These are phyloP conservation scores for Leptinotarsa peninsularis DNA, from an alignment of 2,888 invertebrate species.

Conservation along the genomic window DNA sequence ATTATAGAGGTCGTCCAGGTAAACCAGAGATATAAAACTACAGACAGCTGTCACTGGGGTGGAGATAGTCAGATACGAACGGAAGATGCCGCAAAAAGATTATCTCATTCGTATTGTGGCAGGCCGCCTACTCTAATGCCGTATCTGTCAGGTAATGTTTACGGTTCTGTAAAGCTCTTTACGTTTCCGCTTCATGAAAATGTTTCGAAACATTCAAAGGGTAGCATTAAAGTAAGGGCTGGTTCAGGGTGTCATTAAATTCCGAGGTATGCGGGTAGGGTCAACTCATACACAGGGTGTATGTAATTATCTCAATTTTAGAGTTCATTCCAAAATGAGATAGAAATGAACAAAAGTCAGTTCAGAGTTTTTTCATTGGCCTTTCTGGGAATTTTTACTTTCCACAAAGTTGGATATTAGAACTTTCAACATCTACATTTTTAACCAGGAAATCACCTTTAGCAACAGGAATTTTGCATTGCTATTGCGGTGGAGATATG, in stretches of 20 bases:
- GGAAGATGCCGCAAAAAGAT: conserved; percentile 14
- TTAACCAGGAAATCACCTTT: too few relatives aligned
- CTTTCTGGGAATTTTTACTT: too few relatives aligned
- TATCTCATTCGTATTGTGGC: not conserved
- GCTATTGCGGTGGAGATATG: too few relatives aligned
- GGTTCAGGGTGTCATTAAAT: not conserved
- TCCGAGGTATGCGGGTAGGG: not conserved
- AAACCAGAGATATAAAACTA: not conserved
- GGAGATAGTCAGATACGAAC: conserved; percentile 5
- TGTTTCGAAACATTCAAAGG: not conserved
- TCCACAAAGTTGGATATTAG: too few relatives aligned
- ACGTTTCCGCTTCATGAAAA: not conserved
- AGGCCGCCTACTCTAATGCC: conserved; percentile 5
- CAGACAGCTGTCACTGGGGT: conserved; percentile 1
- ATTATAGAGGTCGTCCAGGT: not conserved
- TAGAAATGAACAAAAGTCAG: too few relatives aligned
- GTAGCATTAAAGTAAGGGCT: not conserved
- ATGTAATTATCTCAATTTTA: too few relatives aligned
- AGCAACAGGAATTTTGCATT: too few relatives aligned
- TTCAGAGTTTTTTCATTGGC: too few relatives aligned
- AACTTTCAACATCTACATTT: too few relatives aligned
- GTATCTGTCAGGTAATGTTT: not conserved
- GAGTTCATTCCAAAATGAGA: too few relatives aligned
- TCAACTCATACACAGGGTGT: too few relatives aligned
- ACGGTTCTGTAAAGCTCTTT: not conserved